Percentiles rank a stretch among this genome's conserved stretches.
These are phyloP conservation scores for Ornithoptera priamus DNA, from an alignment of 2,888 invertebrate genomes.

Conservation along the genomic window DNA sequence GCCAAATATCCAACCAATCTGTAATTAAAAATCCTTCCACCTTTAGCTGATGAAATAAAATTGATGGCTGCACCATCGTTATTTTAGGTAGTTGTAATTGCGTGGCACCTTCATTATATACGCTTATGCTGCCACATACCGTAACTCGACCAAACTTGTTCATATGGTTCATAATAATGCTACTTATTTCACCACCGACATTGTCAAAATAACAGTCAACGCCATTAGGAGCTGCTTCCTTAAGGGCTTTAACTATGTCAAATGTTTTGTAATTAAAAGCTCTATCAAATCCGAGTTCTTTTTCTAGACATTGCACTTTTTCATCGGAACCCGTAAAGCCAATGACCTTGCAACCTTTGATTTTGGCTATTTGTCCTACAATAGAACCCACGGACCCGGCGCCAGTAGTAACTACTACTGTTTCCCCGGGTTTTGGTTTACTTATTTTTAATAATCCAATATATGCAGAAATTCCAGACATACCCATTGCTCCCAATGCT, in stretches of 20 bases:
- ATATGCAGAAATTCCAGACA: constrained; percentile 87
- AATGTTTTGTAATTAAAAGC: constrained; percentile 87
- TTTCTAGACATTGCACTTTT: constrained; percentile 84
- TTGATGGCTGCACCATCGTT: constrained; percentile 71
- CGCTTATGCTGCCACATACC: constrained; percentile 57
- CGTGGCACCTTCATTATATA: constrained; percentile 50
- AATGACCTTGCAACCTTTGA: constrained; percentile 82
- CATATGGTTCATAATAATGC: constrained; percentile 81
- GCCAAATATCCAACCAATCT: constrained; percentile 71
- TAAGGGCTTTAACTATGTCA: constrained; percentile 75
- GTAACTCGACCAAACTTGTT: constrained; percentile 55
- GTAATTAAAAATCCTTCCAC: constrained; percentile 81
- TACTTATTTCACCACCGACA: constrained; percentile 84
- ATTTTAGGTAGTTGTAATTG: constrained; percentile 50
- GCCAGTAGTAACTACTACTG: constrained; percentile 85
- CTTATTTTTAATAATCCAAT: constrained; percentile 85
- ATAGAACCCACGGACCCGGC: constrained; percentile 87
- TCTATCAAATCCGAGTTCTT: constrained; percentile 84
- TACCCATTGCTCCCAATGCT: constrained; percentile 82
- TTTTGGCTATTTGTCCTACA: constrained; percentile 88
- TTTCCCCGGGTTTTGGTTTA: constrained; percentile 84
- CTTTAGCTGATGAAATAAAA: constrained; percentile 80
- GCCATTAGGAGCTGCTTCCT: constrained; percentile 83
- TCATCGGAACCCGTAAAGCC: constrained; percentile 86
- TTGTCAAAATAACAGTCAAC: constrained; percentile 89